Evolutionary conservation across 2,888 invertebrate species (phyloP), one percentile per base, ranked within the genome.

Genomic region (Drosophila meridionalis): DNA sequence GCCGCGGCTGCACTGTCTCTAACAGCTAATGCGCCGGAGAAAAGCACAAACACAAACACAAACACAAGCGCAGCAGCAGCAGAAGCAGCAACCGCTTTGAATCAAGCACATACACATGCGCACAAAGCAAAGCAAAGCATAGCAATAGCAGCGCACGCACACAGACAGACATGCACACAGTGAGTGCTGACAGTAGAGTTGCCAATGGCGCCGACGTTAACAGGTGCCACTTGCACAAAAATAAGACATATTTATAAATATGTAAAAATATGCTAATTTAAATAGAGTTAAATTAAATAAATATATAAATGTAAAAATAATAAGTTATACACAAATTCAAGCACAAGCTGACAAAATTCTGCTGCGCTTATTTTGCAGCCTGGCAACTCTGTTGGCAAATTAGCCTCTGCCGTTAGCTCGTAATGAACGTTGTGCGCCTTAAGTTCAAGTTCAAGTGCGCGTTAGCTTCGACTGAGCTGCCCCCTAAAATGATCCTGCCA

Each of bases 381-480:
- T 69, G 48, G 38, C 80, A 63, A 45, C 50, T 67, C 53, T 34
- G 47, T 34, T 36, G 3, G n/a, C 66, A 38, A 62, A 77, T 77
- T 75, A 63, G 66, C 36, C 69, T 20, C n/a, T 42, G 66, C 56
- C 53, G 28, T 32, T 52, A 36, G 26, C 14, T 34, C 36, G 43
- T 40, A 5, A 66, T 47, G 43, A 28, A 14, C 40, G 60, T 26
- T 8, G 20, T 4, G 30, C 45, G 53, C 56, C 53, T 64, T 56
- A 83, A 83, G 83, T 88, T 90, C 90, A 91, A 91, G 91, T 91
- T 91, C 90, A 91, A 89, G 85, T 77, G 77, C 85, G 76, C 45
- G 40, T 61, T 43, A 8, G 59, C 69, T 48, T 30, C 59, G 58
- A 61, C 70, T 53, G 65, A 43, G 50, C 61, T 57, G 60, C 14